Evolutionary conservation across 2,113 vertebrate species (phyloP), one percentile per base, ranked within the genome.

Genomic region (Saccopteryx bilineata): DNA sequence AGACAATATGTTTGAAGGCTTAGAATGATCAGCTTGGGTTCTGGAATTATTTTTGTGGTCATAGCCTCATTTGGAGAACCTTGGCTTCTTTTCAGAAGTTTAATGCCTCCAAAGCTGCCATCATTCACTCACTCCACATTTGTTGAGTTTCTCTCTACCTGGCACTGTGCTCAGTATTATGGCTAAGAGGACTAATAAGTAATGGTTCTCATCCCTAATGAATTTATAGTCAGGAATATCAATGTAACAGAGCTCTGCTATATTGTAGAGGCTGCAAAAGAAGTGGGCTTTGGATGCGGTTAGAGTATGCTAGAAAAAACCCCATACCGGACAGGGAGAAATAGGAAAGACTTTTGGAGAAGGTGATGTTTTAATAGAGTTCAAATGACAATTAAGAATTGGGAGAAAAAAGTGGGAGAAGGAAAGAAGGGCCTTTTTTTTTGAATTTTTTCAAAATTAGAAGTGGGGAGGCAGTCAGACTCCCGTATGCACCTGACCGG

Each of bases 21-120:
- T 63, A 95, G 76, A 72, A 84, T 66, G 66, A 84, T 50, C 9
- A 54, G 11, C 15, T n/a, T 28, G 10, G 4, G 5, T 48, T 93
- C 84, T 82, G 69, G 9, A 84, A 61, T 78, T 89, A 52, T 88
- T 82, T 80, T 90, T 78, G 31, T 46, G 69, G 28, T 69, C 17
- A 68, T 26, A 10, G 21, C 76, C 48, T 91, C 71, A 61, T 95
- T 82, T 26, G 63, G 63, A 26, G 46, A 46, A 19, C 21, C 56
- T 69, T 56, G 26, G 61, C 21, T 72, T 93, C 26, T 65, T 54
- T 28, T 66, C 21, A 89, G 24, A 28, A n/a, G 60, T 87, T 90
- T 92, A 48, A 12, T 76, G 52, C 9, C 74, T 28, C 4, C 33
- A 46, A 56, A 74, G 15, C 15, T 39, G 5, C 18, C 71, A 15